phyloP scores from a whole-genome alignment of 2,797 vertebrate species.

The Liasis olivaceus region DNA sequence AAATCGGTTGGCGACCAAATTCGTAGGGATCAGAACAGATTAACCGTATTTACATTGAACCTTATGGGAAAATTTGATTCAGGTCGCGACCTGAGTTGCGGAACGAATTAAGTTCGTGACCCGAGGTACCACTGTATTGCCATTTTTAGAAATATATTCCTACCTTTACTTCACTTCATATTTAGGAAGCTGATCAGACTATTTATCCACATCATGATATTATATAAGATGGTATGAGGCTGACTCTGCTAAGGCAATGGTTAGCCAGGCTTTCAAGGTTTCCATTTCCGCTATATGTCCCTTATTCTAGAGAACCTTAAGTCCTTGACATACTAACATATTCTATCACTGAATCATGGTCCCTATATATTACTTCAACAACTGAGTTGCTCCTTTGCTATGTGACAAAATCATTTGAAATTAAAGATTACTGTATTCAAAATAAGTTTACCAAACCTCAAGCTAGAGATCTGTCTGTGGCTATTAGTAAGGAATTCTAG shows the following conservation, averaged over 20 bases:
- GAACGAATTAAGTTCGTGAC: too few relatives aligned
- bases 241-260: background rate
- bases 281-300: background rate
- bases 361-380: background rate
- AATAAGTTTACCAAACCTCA: rapidly evolving
- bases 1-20: too few relatives aligned
- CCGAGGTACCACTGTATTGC: background rate
- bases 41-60: too few relatives aligned
- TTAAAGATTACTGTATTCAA: background rate
- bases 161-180: background rate
- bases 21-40: too few relatives aligned
- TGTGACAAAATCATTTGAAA: background rate
- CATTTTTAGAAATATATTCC: too few relatives aligned
- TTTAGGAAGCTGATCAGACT: background rate
- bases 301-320: background rate
- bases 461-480: background rate
- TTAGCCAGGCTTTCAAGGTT: background rate
- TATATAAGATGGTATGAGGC: background rate
- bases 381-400: background rate
- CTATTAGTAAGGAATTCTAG: rapidly evolving
- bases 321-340: background rate
- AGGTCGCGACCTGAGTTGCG: too few relatives aligned
- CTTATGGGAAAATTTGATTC: too few relatives aligned
- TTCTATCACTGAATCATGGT: background rate
- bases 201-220: background rate